Base-by-base conservation (phyloP, 2,888 invertebrate genomes). In the Adelognathus sp. region DNA sequence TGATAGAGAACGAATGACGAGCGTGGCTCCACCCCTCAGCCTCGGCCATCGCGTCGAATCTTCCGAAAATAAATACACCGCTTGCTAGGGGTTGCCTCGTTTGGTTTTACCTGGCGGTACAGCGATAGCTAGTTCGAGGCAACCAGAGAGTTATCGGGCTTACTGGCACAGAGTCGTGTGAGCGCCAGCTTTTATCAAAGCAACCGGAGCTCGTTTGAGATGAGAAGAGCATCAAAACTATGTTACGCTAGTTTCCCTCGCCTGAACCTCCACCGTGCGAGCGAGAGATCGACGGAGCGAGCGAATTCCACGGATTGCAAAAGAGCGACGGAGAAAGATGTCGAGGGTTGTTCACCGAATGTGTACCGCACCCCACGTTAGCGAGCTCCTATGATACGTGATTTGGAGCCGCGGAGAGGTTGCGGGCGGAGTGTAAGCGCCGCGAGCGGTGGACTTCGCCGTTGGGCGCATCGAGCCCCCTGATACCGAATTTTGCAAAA, bases 401-500 rank as follows among this genome's bases (percentile, higher is more conserved):
- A 24, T 21, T 46, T 24, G 24, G 21, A 46, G 46, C 44, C 44
- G 44, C 18, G 46, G 11, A 46, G 21, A 46, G 46, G 46, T 24
- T 11, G 21, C 24, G 9, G 46, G n/a, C n/a, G 21, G 24, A 46
- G 24, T 21, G 46, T 46, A 46, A 46, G 24, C 46, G 46, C 46
- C 21, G 46, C 21, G 46, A 11, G 16, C 7, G 18, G 21, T 21
- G 46, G 46, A 14, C 21, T 46, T 46, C 46, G 46, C 9, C 7
- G 18, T 7, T n/a, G n/a, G n/a, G n/a, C n/a, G n/a, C n/a, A n/a
- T n/a, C n/a, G 27, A 9, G n/a, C 39, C 54, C 27, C 63, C 39
- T 24, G 52, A 63, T 60, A 61, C 36, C 54, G 41, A 77, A 77
- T 84, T 84, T 85, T 83, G 82, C 82, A 84, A 85, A 87, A 87